These are phyloP conservation scores for Catalaphyllia jardinei DNA, from an alignment of 64 coral and sea anemone species.

Conservation along the genomic window DNA sequence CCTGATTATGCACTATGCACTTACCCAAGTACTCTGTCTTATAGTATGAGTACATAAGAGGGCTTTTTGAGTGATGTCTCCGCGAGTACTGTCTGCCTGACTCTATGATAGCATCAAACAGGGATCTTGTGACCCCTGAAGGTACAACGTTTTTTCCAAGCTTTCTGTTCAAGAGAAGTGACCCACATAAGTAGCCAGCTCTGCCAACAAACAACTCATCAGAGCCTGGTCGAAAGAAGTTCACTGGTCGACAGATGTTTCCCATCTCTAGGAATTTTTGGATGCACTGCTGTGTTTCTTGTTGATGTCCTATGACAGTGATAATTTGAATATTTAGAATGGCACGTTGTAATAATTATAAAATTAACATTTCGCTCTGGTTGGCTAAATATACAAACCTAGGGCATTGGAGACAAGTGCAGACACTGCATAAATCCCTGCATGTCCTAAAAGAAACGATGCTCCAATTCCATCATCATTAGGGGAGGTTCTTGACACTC, in stretches of 20 bases:
- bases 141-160: conserved; percentile 65
- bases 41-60: conserved; percentile 94
- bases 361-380: neutral
- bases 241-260: conserved; percentile 63
- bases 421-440: conserved; percentile 83
- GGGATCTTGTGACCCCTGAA: conserved; percentile 58
- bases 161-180: conserved; percentile 67
- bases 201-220: conserved; percentile 93
- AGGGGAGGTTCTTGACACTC: conserved; percentile 28
- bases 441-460: conserved; percentile 89
- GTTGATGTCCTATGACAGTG: conserved; percentile 32
- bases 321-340: neutral
- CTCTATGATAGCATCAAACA: conserved; percentile 83
- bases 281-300: conserved; percentile 65
- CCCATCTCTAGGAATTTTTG: conserved; percentile 78
- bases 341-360: neutral
- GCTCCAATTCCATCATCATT: conserved; percentile 71
- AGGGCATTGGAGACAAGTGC: conserved; percentile 78
- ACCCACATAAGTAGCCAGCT: conserved; percentile 87
- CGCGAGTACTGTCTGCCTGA: conserved; percentile 69
- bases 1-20: too few species aligned
- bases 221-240: conserved; percentile 68
- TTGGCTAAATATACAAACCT: conserved; percentile 44
- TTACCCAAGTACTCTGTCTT: conserved; percentile 86
- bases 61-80: conserved; percentile 38